Evolutionary conservation across 2,113 vertebrate species (phyloP).

Genomic region (Pionites leucogaster): DNA sequence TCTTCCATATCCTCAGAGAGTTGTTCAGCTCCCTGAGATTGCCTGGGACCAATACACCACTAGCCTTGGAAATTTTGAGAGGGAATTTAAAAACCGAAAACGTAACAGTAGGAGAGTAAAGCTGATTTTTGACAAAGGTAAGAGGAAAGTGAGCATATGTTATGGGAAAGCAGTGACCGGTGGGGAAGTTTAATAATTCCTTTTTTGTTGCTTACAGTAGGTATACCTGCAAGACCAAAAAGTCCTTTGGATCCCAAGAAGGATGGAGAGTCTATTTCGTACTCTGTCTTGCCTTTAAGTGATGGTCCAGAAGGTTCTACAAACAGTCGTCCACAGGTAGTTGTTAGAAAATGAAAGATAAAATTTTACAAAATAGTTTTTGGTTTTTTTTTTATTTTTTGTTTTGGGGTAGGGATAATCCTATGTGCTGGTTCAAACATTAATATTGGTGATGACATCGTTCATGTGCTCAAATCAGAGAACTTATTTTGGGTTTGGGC

Average conservation of each 20-base stretch:
- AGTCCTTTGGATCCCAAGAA: constrained; percentile 92
- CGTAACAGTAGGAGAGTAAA: constrained; percentile 91
- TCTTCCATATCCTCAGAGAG: constrained; percentile 92
- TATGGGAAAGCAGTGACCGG: background rate
- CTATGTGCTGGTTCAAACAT: background rate
- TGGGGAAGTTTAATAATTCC: background rate
- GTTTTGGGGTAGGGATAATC: background rate
- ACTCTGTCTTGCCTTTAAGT: constrained; percentile 91
- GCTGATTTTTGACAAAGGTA: constrained; percentile 96
- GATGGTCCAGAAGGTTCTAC: constrained; percentile 86
- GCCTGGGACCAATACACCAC: constrained; percentile 98
- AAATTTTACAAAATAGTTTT: background rate
- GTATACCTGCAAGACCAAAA: constrained; percentile 92
- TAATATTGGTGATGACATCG: background rate
- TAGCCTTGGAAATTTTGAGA: constrained; percentile 93
- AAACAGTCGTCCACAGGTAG: constrained; percentile 86
- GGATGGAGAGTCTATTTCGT: constrained; percentile 88
- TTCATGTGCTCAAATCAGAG: background rate
- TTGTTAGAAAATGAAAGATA: background rate
- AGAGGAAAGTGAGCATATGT: background rate
- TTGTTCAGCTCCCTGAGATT: constrained; percentile 95
- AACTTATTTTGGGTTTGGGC: background rate
- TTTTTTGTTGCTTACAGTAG: constrained; percentile 74
- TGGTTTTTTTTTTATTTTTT: background rate
- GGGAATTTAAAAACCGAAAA: constrained; percentile 94